phyloP scores from a whole-genome alignment of 2,113 vertebrate genomes.

The Amazona vittata region DNA sequence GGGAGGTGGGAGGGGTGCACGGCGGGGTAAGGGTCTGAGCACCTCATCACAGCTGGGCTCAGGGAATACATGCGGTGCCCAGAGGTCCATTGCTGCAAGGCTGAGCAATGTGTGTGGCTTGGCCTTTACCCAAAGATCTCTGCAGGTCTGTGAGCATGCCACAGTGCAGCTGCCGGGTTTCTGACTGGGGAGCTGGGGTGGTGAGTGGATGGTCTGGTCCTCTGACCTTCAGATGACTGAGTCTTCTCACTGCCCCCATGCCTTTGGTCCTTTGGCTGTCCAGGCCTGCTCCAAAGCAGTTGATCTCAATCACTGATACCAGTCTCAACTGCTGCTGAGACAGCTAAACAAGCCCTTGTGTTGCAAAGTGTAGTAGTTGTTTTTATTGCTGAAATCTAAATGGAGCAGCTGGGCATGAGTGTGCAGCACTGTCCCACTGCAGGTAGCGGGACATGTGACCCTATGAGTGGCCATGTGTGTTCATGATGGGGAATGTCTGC shows the following conservation, averaged over 20 bases:
- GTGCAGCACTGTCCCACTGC: fast-evolving
- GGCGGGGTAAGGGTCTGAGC: background rate
- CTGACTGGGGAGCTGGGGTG: background rate
- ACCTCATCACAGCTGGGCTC: background rate
- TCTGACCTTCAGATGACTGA: background rate
- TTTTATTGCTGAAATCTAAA: background rate
- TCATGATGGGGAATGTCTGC: background rate
- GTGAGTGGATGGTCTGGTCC: background rate
- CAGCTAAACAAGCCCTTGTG: background rate
- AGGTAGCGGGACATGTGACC: background rate
- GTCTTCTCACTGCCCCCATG: fast-evolving
- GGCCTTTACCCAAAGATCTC: background rate
- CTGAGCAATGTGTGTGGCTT: background rate
- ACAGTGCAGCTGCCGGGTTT: background rate
- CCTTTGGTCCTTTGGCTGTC: background rate
- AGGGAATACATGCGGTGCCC: fast-evolving
- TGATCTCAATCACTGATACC: background rate
- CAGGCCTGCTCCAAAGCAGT: background rate
- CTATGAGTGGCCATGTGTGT: fast-evolving
- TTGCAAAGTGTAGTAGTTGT: background rate
- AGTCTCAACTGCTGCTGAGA: background rate
- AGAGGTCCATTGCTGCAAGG: background rate
- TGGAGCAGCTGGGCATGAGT: background rate
- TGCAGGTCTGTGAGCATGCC: background rate
- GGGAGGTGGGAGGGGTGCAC: fast-evolving